Percentiles rank a stretch among this genome's conserved stretches.
phyloP scores from a whole-genome alignment of 2,113 vertebrate genomes.

The Gracilinanus agilis region DNA sequence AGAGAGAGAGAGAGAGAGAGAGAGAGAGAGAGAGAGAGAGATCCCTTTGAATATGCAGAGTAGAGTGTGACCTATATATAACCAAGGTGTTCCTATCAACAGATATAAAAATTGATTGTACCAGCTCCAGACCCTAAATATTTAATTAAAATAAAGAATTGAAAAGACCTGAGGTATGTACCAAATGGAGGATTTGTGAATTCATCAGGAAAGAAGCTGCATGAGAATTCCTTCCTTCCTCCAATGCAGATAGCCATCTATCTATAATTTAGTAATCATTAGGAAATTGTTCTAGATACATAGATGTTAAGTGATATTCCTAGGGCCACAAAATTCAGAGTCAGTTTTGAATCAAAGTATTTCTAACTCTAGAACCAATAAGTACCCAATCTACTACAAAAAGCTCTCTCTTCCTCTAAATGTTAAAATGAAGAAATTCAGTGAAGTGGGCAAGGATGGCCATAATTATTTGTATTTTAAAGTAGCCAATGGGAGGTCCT shows the following conservation, averaged over 20 bases:
- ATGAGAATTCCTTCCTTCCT: neutral
- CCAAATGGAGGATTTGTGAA: neutral
- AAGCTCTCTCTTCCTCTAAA: neutral
- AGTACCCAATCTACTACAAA: neutral
- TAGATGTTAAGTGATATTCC: neutral
- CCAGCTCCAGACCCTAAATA: too few relatives aligned
- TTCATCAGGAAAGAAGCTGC: neutral
- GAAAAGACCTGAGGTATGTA: neutral
- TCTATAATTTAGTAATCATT: neutral
- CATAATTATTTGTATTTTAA: neutral
- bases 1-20: too few relatives aligned
- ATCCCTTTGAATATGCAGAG: too few relatives aligned
- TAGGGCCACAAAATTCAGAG: neutral
- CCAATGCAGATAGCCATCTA: neutral
- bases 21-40: too few relatives aligned
- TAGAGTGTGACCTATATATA: too few relatives aligned
- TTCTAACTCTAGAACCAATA: neutral
- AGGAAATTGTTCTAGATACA: neutral
- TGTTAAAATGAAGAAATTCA: neutral
- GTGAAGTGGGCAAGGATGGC: neutral
- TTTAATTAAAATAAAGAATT: neutral
- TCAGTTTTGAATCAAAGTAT: neutral
- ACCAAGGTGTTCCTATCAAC: too few relatives aligned
- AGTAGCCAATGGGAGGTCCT: too few relatives aligned
- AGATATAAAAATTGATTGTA: too few relatives aligned